Conservation (phyloP, 92 coral and sea anemone species). For the Parazoanthus darwini region DNA sequence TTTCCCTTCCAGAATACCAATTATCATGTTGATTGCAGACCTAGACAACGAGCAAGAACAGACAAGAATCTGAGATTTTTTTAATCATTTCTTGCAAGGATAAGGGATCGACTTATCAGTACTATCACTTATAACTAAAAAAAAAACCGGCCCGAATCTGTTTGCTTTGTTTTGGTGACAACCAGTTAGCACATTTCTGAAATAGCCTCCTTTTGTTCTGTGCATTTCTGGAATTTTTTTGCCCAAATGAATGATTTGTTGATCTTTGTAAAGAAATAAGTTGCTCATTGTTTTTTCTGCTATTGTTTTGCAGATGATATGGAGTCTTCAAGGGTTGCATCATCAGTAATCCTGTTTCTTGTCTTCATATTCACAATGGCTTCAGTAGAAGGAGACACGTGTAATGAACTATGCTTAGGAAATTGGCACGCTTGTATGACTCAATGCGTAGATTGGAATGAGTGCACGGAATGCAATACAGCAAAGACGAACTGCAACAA, state of each 20-base stretch:
- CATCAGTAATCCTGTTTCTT: conserved; percentile 14
- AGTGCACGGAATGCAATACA: conserved; percentile 24
- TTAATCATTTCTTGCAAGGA: background rate
- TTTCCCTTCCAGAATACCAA: background rate
- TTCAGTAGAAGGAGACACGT: conserved; percentile 15
- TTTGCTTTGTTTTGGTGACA: background rate
- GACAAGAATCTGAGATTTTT: background rate
- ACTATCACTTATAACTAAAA: background rate
- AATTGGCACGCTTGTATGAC: conserved; percentile 30
- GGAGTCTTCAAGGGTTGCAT: conserved; percentile 15
- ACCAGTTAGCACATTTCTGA: background rate
- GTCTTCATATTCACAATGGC: background rate
- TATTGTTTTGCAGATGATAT: conserved; percentile 29
- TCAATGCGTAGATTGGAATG: background rate
- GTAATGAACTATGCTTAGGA: conserved; percentile 4
- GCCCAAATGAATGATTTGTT: background rate
- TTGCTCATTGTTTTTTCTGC: conserved; percentile 3
- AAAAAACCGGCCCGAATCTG: background rate
- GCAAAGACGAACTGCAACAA: background rate
- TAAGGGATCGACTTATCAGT: too few species aligned
- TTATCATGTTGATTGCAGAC: background rate
- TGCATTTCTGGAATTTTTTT: background rate
- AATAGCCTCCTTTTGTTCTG: conserved; percentile 9
- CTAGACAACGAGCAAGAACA: background rate
- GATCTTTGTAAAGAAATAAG: background rate